A percentile compares a stretch with the other conserved stretches of the same genome.
Evolutionary conservation across 2,113 vertebrate genomes (phyloP).

Genomic region (Syngnathus typhle): DNA sequence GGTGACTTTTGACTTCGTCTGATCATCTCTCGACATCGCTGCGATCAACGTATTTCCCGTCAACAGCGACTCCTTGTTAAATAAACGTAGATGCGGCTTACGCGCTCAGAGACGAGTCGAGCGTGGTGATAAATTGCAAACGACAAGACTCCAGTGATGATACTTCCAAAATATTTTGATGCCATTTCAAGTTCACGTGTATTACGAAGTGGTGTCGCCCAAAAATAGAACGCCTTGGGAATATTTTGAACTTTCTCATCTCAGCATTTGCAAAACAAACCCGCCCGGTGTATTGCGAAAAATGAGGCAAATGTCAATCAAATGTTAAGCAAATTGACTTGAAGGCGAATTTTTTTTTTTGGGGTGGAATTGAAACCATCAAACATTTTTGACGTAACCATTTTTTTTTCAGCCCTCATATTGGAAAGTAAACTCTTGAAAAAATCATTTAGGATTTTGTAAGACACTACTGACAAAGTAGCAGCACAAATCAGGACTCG

Average conservation of each 20-base stretch:
- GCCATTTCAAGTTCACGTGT: constrained; percentile 25
- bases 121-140: background rate
- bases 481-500: constrained; percentile 10
- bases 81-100: background rate
- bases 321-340: constrained; percentile 23
- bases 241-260: constrained; percentile 23
- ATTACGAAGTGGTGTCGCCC: constrained; percentile 20
- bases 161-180: constrained; percentile 31
- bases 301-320: constrained; percentile 24
- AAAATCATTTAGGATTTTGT: too few relatives aligned
- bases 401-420: too few relatives aligned
- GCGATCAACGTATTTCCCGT: constrained; percentile 11
- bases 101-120: background rate
- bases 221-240: constrained; percentile 28
- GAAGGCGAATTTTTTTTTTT: constrained; percentile 28
- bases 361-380: constrained; percentile 25
- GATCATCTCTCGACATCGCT: constrained; percentile 1
- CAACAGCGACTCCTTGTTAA: constrained; percentile 8
- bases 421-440: too few relatives aligned
- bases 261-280: constrained; percentile 17
- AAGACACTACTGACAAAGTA: background rate
- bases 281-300: constrained; percentile 15
- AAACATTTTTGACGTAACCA: constrained; percentile 9
- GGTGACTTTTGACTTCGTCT: background rate
- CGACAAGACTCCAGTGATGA: constrained; percentile 35